Percentiles rank a stretch among this genome's conserved stretches.
Conservation (phyloP, 2,888 invertebrate species). For the Lasioglossum vierecki region DNA sequence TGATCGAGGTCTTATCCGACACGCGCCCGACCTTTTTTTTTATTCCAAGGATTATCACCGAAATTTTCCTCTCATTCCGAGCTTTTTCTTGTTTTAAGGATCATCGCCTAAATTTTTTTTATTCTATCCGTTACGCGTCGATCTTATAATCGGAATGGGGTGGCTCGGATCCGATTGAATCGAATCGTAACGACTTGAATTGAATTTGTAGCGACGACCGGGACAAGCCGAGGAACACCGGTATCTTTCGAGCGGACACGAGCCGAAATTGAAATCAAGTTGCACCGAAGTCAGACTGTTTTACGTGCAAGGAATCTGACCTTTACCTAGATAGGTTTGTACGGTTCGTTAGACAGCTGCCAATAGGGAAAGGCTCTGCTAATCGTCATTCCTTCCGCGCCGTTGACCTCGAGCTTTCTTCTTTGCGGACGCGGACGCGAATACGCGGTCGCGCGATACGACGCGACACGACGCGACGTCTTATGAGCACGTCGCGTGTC, state of each 20-base stretch:
- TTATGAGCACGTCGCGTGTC: background rate
- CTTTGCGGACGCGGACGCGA: conserved; percentile 22
- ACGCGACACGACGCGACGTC: background rate
- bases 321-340: conserved; percentile 54
- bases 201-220: background rate
- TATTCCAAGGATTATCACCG: conserved; percentile 28
- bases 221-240: background rate
- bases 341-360: conserved; percentile 52
- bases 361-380: conserved; percentile 58
- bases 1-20: conserved; percentile 14
- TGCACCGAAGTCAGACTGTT: conserved; percentile 26
- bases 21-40: conserved; percentile 20
- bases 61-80: conserved; percentile 11
- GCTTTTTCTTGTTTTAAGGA: conserved; percentile 35
- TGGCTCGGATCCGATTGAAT: background rate
- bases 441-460: background rate
- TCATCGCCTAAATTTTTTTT: conserved; percentile 14
- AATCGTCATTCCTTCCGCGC: conserved; percentile 64
- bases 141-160: background rate
- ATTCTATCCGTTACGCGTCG: background rate
- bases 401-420: conserved; percentile 60
- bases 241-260: conserved; percentile 5
- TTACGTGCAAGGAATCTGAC: conserved; percentile 58
- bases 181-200: background rate
- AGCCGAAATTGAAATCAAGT: conserved; percentile 38